phyloP scores from a whole-genome alignment of 1,140 invertebrate genomes.

The Nasonia giraulti region DNA sequence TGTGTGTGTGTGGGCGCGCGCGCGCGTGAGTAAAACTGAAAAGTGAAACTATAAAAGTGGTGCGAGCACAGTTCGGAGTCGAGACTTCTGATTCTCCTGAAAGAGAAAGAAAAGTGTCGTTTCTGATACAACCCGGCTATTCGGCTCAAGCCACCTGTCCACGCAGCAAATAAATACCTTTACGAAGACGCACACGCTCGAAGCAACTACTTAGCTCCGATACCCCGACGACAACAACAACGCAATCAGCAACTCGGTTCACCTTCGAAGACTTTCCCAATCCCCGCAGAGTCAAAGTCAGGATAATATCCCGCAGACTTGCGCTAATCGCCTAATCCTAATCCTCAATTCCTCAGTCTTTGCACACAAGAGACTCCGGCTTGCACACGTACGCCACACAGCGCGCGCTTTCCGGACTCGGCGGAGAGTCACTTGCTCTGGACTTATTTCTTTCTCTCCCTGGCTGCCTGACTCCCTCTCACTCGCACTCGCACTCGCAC shows the following conservation, averaged over 20 bases:
- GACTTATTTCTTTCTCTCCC: neutral
- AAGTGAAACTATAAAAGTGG: too few relatives aligned
- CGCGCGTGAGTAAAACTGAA: too few relatives aligned
- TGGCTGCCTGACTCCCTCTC: too few relatives aligned
- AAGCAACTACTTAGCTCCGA: neutral
- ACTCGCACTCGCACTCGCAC: conserved; percentile 6
- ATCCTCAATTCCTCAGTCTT: neutral
- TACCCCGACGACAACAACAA: neutral
- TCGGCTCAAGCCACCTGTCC: too few relatives aligned
- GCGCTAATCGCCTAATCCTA: too few relatives aligned
- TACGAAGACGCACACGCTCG: neutral
- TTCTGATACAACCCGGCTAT: too few relatives aligned
- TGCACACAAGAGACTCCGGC: neutral
- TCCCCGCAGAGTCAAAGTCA: neutral
- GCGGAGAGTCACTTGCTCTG: neutral
- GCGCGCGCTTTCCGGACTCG: neutral
- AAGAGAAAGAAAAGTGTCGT: too few relatives aligned
- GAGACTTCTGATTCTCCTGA: too few relatives aligned
- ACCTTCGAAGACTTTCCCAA: neutral
- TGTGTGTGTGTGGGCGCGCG: too few relatives aligned
- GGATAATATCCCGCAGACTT: too few relatives aligned
- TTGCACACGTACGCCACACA: neutral
- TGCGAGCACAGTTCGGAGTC: too few relatives aligned
- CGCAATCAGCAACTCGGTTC: neutral
- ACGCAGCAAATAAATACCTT: too few relatives aligned